phyloP scores from a whole-genome alignment of 2,113 vertebrate species.

The Edolisoma coerulescens region DNA sequence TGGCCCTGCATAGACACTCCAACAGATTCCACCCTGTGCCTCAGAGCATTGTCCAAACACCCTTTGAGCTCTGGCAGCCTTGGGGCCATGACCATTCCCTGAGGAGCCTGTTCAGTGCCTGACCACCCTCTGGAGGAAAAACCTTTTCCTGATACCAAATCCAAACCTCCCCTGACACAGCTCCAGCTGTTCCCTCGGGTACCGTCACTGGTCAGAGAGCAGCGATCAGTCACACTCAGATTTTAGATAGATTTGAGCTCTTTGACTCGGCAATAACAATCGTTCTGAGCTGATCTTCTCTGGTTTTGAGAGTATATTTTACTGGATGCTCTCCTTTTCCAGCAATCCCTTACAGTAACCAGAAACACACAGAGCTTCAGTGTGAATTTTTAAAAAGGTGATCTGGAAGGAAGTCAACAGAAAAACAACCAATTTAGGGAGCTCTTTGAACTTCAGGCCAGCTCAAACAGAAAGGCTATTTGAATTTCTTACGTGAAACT shows the following conservation, averaged over 20 bases:
- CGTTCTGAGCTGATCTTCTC: not conserved
- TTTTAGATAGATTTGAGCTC: not conserved
- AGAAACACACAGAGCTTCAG: not conserved
- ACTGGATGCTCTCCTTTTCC: not conserved
- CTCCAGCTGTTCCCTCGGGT: not conserved
- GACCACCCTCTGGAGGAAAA: not conserved
- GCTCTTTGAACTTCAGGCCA: not conserved
- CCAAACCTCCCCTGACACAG: not conserved
- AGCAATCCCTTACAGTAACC: not conserved
- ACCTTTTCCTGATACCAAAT: not conserved
- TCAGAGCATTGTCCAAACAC: not conserved
- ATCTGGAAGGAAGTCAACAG: not conserved
- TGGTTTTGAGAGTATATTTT: not conserved
- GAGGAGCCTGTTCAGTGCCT: not conserved
- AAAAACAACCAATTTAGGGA: not conserved
- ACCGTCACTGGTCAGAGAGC: not conserved
- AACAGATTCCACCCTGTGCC: not conserved
- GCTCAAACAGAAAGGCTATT: not conserved
- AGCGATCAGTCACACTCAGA: not conserved
- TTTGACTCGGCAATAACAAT: not conserved
- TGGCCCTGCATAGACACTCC: not conserved
- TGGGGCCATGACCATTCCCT: not conserved
- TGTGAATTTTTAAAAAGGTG: not conserved
- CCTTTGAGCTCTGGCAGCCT: not conserved
- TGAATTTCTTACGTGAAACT: not conserved